Evolutionary conservation across 1,140 invertebrate species (phyloP), one percentile per base, ranked within the genome.

Genomic region (Carcinoscorpius rotundicauda): DNA sequence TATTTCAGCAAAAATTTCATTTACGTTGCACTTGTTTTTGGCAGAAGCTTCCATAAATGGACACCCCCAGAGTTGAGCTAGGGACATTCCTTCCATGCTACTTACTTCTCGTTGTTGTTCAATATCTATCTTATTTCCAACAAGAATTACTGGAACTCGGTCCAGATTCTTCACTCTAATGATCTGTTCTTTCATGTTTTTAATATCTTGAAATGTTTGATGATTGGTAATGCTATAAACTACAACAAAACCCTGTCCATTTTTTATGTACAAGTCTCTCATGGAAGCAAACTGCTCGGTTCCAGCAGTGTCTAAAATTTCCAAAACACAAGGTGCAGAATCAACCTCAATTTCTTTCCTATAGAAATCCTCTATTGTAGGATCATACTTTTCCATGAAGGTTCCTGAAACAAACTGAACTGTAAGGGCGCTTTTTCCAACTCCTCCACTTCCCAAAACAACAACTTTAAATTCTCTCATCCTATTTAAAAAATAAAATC

Each of bases 251-350:
- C 96, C 97, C 79, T 98, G 94, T 8, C 97, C 97, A 79, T 98
- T 99, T 81, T 99, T 99, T 88, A 99, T 99, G 78, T 99, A 99
- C 72, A 99, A 83, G 82, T 99, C 97, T 75, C 97, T 85, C 97
- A 99, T 99, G 68, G 96, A 95, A 73, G 97, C 98, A 79, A 99
- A 99, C 86, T 99, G 97, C 85, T 99, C 97, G 70, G 97, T 99
- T 74, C 97, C 97, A 72, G 97, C 97, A 64, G 97, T 99, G 79
- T 99, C 97, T 72, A 99, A 82, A 73, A 99, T 99, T 83, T 99
- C 97, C 72, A 99, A 84, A 87, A 99, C 98, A 80, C 97, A 98
- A 77, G 98, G 96, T 76, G 96, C 93, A 60, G 93, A 94, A 79
- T 99, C 97, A 70, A 99, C 95, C 82, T 99, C 95, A 71, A 99